A percentile compares a stretch with the other conserved stretches of the same genome.
These are phyloP conservation scores for Rhyzopertha dominica DNA, from an alignment of 1,140 invertebrate genomes.

Conservation along the genomic window DNA sequence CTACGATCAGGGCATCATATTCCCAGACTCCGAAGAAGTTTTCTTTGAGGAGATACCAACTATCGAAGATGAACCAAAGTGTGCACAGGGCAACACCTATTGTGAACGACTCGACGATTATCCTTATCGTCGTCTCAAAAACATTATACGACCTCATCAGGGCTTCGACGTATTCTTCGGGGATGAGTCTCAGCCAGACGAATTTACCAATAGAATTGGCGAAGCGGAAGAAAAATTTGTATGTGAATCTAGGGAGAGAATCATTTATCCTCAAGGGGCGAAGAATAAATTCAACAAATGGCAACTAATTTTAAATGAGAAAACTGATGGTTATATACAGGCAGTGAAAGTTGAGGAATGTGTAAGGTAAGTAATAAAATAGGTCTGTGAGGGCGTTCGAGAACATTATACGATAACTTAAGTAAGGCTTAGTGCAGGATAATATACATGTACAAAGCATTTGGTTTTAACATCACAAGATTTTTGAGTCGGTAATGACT, in stretches of 20 bases:
- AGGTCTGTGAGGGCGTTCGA: too few species aligned
- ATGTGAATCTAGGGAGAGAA: slow-evolving; percentile 28
- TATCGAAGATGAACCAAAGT: slow-evolving; percentile 25
- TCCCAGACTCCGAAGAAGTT: slow-evolving; percentile 26
- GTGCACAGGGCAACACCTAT: slow-evolving; percentile 29
- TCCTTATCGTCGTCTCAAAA: slow-evolving; percentile 29
- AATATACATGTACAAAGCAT: too few species aligned
- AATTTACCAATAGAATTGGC: slow-evolving; percentile 25
- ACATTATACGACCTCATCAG: slow-evolving; percentile 20
- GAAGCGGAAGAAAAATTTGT: slow-evolving; percentile 29
- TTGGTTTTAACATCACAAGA: too few species aligned
- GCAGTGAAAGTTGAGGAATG: slow-evolving; percentile 54
- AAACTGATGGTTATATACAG: slow-evolving; percentile 49
- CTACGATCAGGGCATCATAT: slow-evolving; percentile 31
- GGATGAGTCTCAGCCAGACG: slow-evolving; percentile 24
- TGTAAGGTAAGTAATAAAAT: slow-evolving; percentile 44
- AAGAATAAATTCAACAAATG: slow-evolving; percentile 47
- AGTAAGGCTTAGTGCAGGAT: too few species aligned
- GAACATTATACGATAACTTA: too few species aligned
- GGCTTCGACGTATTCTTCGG: slow-evolving; percentile 28
- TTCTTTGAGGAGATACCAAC: slow-evolving; percentile 15
- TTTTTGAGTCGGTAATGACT: too few species aligned
- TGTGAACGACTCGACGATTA: slow-evolving; percentile 37
- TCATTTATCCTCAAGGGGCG: slow-evolving; percentile 38
- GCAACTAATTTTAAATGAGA: slow-evolving; percentile 53